A percentile compares a stretch with the other conserved stretches of the same genome.
Conservation (phyloP, 2,797 vertebrate genomes). For the Myripristis jacobus region DNA sequence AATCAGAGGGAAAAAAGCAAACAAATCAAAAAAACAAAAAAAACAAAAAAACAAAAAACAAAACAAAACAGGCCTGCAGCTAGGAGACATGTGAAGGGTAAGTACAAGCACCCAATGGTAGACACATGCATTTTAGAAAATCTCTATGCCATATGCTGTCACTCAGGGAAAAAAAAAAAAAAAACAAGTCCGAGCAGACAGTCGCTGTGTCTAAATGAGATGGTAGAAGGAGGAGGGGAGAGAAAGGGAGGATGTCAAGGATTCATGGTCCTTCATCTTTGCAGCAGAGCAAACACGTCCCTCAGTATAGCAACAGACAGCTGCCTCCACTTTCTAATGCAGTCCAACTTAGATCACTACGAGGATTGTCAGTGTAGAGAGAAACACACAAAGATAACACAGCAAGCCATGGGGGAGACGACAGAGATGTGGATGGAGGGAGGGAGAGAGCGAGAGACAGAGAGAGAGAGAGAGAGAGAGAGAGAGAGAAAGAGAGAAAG, state of each 20-base stretch:
- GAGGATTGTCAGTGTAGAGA: conserved; percentile 96
- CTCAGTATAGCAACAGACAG: conserved; percentile 99
- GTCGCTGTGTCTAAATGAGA: conserved; percentile 99
- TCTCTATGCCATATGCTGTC: conserved; percentile 96
- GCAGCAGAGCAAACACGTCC: conserved; percentile 99
- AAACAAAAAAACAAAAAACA: too few species aligned
- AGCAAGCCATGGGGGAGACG: conserved; percentile 94
- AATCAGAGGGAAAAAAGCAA: conserved; percentile 49
- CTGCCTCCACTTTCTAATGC: conserved; percentile 99
- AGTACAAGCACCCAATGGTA: conserved; percentile 71
- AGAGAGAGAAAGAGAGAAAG: conserved; percentile 56
- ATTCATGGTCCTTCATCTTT: conserved; percentile 99
- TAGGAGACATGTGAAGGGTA: conserved; percentile 64
- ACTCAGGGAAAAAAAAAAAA: conserved; percentile 86
- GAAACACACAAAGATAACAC: conserved; percentile 99
- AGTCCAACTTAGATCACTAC: conserved; percentile 99
- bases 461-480: conserved; percentile 29
- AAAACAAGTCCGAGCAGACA: conserved; percentile 94
- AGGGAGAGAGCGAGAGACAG: conserved; percentile 22
- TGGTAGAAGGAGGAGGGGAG: conserved; percentile 86
- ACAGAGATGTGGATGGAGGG: conserved; percentile 71
- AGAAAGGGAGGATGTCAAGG: conserved; percentile 94
- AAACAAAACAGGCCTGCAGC: conserved; percentile 53
- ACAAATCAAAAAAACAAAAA: too few species aligned
- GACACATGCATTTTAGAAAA: conserved; percentile 80